phyloP scores from a whole-genome alignment of 2,797 vertebrate genomes.

The Hipposideros larvatus region DNA sequence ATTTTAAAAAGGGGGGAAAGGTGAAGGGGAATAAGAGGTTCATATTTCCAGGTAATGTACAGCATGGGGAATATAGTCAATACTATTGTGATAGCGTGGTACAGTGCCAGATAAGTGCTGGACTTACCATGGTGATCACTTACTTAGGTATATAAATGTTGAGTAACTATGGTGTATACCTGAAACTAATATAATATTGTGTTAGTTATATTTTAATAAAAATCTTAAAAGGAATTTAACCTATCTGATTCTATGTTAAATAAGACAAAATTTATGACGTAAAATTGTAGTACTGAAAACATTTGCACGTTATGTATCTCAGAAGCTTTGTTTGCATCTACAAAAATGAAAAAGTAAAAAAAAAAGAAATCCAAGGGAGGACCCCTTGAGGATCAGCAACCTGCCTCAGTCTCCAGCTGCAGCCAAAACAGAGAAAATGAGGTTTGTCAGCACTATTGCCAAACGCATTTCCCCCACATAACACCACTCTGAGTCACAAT shows the following conservation, averaged over 20 bases:
- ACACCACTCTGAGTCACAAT: background rate
- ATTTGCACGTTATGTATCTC: background rate
- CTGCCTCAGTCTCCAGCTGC: rapidly evolving
- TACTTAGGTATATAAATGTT: too few relatives aligned
- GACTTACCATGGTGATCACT: too few relatives aligned
- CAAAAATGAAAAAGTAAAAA: background rate
- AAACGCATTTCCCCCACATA: background rate
- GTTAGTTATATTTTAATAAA: too few relatives aligned
- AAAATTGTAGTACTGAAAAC: background rate
- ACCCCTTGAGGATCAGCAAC: background rate
- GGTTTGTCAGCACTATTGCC: background rate
- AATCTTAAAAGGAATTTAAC: background rate
- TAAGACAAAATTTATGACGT: background rate
- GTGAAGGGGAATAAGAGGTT: too few relatives aligned
- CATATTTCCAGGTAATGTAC: too few relatives aligned
- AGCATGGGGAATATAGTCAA: too few relatives aligned
- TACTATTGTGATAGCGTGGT: too few relatives aligned
- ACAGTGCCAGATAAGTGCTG: too few relatives aligned
- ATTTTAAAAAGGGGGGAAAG: too few relatives aligned
- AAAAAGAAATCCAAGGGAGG: background rate
- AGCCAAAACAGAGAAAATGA: background rate
- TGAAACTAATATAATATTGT: too few relatives aligned
- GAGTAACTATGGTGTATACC: too few relatives aligned
- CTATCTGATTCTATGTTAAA: background rate
- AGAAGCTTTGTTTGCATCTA: background rate